phyloP scores from a whole-genome alignment of 2,113 vertebrate genomes.

The Nyctereutes procyonoides region DNA sequence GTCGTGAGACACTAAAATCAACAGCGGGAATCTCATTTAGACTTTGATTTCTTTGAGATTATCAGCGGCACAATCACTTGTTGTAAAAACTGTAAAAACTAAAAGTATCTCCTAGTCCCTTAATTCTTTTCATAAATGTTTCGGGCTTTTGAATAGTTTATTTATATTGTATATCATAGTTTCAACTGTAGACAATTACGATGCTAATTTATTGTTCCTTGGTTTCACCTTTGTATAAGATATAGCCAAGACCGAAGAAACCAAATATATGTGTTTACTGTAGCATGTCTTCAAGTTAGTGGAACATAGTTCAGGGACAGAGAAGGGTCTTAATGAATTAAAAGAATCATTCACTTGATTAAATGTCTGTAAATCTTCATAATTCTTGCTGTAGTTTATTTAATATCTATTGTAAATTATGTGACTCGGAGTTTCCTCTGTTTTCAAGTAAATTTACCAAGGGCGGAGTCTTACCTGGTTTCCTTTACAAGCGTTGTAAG shows the following conservation, averaged over 20 bases:
- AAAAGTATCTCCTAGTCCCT: constrained; percentile 81
- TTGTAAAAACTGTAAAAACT: constrained; percentile 91
- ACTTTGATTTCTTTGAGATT: constrained; percentile 91
- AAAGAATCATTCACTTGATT: constrained; percentile 88
- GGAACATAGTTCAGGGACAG: constrained; percentile 90
- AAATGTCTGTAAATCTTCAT: constrained; percentile 90
- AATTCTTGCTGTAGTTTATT: constrained; percentile 90
- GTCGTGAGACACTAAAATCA: constrained; percentile 99
- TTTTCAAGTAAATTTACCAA: constrained; percentile 85
- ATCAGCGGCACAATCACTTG: constrained; percentile 91
- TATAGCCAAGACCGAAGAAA: constrained; percentile 92
- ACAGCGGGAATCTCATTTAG: constrained; percentile 91
- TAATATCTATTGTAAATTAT: constrained; percentile 90
- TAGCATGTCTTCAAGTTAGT: constrained; percentile 92
- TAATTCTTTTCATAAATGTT: constrained; percentile 90
- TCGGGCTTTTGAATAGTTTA: constrained; percentile 94
- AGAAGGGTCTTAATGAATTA: constrained; percentile 87
- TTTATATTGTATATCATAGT: constrained; percentile 97
- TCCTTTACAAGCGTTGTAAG: constrained; percentile 82
- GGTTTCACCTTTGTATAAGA: constrained; percentile 94
- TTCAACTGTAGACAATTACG: constrained; percentile 95
- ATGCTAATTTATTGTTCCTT: constrained; percentile 99
- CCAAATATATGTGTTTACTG: constrained; percentile 97
- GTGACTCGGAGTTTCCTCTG: constrained; percentile 84
- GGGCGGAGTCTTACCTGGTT: constrained; percentile 82